Evolutionary conservation across 1,140 invertebrate genomes (phyloP).

Genomic region (Periplaneta americana): DNA sequence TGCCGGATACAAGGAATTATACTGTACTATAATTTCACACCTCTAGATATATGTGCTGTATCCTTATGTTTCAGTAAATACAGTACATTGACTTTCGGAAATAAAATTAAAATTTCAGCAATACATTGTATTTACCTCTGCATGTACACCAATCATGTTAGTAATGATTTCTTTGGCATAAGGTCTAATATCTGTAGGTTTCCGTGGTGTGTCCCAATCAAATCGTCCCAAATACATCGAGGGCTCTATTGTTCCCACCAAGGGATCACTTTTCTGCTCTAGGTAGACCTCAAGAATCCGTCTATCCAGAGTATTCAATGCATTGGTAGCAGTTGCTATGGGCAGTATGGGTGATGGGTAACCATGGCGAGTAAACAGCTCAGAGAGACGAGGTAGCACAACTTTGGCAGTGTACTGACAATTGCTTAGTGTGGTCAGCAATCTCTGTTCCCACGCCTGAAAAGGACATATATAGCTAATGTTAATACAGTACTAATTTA

Average conservation of each 20-base stretch:
- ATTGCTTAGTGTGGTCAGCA: constrained; percentile 85
- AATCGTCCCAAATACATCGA: constrained; percentile 90
- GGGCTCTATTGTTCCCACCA: constrained; percentile 90
- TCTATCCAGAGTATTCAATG: constrained; percentile 59
- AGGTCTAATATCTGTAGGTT: constrained; percentile 70
- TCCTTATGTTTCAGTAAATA: too few relatives aligned
- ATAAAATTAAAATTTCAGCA: too few relatives aligned
- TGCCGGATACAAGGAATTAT: too few relatives aligned
- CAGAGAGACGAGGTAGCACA: constrained; percentile 64
- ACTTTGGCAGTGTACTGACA: constrained; percentile 75
- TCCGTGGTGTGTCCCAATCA: constrained; percentile 73
- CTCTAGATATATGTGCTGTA: too few relatives aligned
- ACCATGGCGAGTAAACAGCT: constrained; percentile 53
- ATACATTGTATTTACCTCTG: constrained; percentile 77
- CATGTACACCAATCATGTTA: constrained; percentile 87
- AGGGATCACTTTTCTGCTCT: constrained; percentile 87
- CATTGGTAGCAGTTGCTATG: constrained; percentile 47
- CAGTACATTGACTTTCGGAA: too few relatives aligned
- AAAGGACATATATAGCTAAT: neutral
- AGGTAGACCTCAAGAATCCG: constrained; percentile 76
- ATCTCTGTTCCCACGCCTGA: constrained; percentile 52
- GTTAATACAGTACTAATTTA: too few relatives aligned
- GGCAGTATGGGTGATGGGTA: constrained; percentile 65
- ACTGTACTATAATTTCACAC: too few relatives aligned
- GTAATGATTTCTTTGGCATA: constrained; percentile 91